Evolutionary conservation across 2,113 vertebrate species (phyloP).

Genomic region (Saguinus imperator): DNA sequence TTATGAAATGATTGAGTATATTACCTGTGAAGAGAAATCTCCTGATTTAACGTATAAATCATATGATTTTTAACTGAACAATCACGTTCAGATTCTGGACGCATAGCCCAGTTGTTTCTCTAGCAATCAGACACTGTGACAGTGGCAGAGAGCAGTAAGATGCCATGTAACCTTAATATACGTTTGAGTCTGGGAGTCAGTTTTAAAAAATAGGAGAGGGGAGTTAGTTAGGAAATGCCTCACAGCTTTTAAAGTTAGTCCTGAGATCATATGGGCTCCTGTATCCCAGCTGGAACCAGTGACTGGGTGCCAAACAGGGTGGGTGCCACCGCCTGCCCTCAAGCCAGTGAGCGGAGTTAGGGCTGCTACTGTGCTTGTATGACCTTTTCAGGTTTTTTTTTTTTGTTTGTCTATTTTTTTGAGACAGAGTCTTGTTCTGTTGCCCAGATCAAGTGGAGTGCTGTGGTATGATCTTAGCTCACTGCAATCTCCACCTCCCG

Average conservation of each 20-base stretch:
- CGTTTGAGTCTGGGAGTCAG: not conserved
- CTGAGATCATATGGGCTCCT: fast-evolving
- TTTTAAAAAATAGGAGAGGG: not conserved
- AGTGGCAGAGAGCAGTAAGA: not conserved
- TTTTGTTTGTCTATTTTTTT: no score
- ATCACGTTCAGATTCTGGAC: not conserved
- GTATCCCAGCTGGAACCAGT: fast-evolving
- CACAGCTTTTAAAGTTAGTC: not conserved
- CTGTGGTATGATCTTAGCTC: no score
- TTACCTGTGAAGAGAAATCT: not conserved
- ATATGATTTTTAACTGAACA: not conserved
- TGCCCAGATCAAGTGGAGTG: no score
- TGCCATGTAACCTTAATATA: fast-evolving
- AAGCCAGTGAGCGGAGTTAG: not conserved
- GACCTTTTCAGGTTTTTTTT: not conserved
- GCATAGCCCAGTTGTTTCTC: not conserved
- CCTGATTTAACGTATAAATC: not conserved
- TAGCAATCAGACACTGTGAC: fast-evolving
- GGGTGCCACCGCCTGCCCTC: fast-evolving
- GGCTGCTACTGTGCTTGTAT: fast-evolving
- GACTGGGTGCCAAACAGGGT: fast-evolving
- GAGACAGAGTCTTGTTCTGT: no score
- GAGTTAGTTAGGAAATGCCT: not conserved
- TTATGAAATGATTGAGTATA: fast-evolving
- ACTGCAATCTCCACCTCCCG: no score